Base-by-base conservation (phyloP, 2,888 invertebrate species). In the Bellardia pandia region DNA sequence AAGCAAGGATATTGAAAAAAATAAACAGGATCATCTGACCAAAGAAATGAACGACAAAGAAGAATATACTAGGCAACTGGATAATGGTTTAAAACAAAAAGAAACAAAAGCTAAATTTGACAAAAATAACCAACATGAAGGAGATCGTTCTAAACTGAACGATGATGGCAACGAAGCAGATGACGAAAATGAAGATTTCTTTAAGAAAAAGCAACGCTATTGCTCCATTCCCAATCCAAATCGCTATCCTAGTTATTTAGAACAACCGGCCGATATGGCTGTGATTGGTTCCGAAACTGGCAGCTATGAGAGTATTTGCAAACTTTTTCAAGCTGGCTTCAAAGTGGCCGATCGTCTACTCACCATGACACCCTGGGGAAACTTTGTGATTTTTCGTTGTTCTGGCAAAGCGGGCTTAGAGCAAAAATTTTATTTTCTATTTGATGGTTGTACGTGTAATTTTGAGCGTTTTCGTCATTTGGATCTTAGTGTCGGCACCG, bases 361-460 rank as follows among this genome's bases (percentile, higher is more conserved):
- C 0, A 89, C 90, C 0, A 92, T 93, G 90, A 93, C 93, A 1
- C 93, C 93, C 2, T 93, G 93, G 93, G 93, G 93, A 9, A 93
- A 93, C 76, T 93, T 92, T 89, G 91, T 93, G 0, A 90, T 92
- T 2, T 93, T 93, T 69, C 90, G 89, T 56, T 89, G 90, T 30
- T 3, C 5, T 14, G 56, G 53, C 37, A 58, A 56, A 14, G 13
- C 1, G 13, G 11, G 37, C 13, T 83, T 71, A 4, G 48, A 81
- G 2, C 5, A 42, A 71, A 79, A 87, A 42, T 48, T 68, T 1
- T 93, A 90, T 86, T 92, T 90, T 53, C 60, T 93, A 0, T 93
- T 92, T 40, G 92, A 93, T 85, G 93, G 93, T 8, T 93, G 93
- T 74, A 93, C 92, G 8, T 93, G 93, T 78, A 91, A 93, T 85